Conservation (phyloP, 2,888 invertebrate species). For the Acanthosepion lycidas region DNA sequence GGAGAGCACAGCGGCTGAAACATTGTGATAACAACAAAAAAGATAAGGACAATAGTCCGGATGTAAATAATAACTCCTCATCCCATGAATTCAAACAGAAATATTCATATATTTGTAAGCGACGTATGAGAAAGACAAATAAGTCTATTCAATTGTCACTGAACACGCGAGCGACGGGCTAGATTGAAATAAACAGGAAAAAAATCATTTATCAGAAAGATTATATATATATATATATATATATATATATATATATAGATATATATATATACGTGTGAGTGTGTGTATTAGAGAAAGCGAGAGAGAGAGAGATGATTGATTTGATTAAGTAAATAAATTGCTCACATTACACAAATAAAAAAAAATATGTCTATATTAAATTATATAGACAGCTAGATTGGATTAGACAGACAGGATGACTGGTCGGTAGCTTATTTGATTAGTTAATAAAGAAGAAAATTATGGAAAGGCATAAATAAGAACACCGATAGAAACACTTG, state of each 20-base stretch:
- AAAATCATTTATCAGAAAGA: no score
- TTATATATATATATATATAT: neutral
- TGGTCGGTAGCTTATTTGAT: neutral
- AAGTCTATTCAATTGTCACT: no score
- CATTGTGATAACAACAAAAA: no score
- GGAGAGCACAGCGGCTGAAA: no score
- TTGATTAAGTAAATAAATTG: neutral
- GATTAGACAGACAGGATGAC: neutral
- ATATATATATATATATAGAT: neutral
- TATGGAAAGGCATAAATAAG: neutral
- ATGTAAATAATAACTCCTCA: no score
- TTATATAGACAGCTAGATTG: neutral
- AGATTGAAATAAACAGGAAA: no score
- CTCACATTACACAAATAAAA: neutral
- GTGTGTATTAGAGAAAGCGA: no score
- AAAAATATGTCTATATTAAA: neutral
- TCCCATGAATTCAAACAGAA: no score
- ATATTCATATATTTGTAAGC: no score
- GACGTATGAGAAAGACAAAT: no score
- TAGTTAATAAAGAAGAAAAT: neutral
- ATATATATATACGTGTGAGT: neutral
- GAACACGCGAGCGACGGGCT: no score
- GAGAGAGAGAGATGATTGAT: neutral
- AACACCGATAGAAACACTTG: neutral
- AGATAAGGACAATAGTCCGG: no score